Percentiles rank a stretch among this genome's conserved stretches.
These are phyloP conservation scores for Donacobius atricapilla DNA, from an alignment of 2,113 vertebrate species.

Conservation along the genomic window DNA sequence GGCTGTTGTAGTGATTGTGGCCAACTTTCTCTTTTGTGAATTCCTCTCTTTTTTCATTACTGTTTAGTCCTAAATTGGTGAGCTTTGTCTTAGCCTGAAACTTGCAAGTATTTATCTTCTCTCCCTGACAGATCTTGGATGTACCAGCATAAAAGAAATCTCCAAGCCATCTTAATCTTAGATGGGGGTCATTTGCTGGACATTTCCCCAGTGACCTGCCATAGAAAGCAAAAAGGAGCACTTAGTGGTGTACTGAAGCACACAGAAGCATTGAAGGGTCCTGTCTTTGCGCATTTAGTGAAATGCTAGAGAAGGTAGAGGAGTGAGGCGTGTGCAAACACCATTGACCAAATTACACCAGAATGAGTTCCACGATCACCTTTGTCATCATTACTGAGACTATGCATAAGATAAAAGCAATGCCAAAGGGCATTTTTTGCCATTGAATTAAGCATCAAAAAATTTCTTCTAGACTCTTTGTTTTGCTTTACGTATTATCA, in stretches of 20 bases:
- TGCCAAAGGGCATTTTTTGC: background rate
- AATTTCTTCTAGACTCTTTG: background rate
- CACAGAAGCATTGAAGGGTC: background rate
- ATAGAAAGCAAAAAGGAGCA: background rate
- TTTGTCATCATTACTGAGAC: background rate
- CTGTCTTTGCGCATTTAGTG: background rate
- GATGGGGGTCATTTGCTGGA: background rate
- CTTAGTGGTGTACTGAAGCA: background rate
- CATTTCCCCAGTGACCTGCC: background rate
- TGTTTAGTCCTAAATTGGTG: background rate
- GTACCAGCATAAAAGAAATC: background rate
- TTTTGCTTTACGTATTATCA: background rate
- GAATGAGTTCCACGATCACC: fast-evolving
- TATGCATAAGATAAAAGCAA: background rate
- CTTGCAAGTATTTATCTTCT: background rate
- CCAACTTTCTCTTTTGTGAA: background rate
- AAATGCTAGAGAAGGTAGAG: background rate
- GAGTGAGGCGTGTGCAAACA: background rate
- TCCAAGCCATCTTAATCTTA: background rate
- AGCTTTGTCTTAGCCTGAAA: background rate
- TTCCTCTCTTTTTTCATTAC: background rate
- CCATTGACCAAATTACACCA: background rate
- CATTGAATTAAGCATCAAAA: background rate
- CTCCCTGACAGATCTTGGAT: background rate
- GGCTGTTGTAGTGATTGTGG: background rate